phyloP scores from a whole-genome alignment of 2,113 vertebrate genomes.

The Chunga burmeisteri region DNA sequence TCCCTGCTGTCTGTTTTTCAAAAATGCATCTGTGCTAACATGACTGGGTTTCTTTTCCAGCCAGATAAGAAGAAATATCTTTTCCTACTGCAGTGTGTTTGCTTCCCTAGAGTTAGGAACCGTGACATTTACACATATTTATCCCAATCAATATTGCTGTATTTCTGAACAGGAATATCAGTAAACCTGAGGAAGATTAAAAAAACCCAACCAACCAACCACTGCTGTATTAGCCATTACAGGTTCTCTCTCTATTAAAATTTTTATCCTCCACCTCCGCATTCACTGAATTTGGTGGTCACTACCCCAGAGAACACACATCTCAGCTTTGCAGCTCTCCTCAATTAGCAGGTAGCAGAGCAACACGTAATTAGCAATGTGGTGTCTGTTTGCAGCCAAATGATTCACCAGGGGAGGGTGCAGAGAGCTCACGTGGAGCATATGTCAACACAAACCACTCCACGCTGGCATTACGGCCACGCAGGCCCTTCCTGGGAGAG shows the following conservation, averaged over 20 bases:
- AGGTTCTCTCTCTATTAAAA: not conserved
- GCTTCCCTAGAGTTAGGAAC: not conserved
- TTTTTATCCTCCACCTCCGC: not conserved
- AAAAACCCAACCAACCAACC: not conserved
- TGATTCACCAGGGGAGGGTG: not conserved
- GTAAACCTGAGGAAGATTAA: not conserved
- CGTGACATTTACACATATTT: not conserved
- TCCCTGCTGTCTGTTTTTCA: not conserved
- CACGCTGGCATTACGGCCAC: rapidly evolving
- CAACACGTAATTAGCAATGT: not conserved
- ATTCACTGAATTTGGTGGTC: not conserved
- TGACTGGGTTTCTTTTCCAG: not conserved
- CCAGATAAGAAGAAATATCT: not conserved
- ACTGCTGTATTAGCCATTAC: not conserved
- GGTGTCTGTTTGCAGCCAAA: not conserved
- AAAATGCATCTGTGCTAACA: not conserved
- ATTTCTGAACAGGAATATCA: not conserved
- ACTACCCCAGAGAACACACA: not conserved
- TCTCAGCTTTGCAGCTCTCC: not conserved
- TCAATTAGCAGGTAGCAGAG: slow-evolving; percentile 7
- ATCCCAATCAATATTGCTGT: not conserved
- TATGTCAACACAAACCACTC: not conserved
- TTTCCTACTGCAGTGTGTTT: not conserved
- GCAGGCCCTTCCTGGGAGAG: not conserved
- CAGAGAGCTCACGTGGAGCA: not conserved